phyloP scores from a whole-genome alignment of 2,888 invertebrate genomes.

The Sisyra terminalis region DNA sequence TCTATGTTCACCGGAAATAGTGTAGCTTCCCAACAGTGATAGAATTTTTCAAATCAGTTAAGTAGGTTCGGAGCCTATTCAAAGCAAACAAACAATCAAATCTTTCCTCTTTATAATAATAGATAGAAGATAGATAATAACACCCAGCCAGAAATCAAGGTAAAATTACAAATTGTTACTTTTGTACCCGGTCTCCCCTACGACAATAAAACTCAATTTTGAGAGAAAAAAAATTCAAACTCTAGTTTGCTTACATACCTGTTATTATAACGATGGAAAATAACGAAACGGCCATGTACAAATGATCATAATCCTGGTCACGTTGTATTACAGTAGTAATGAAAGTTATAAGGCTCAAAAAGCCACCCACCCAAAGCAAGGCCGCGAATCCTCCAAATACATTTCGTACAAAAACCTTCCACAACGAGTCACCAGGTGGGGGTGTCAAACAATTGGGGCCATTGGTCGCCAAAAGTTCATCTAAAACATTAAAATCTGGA shows the following conservation, averaged over 20 bases:
- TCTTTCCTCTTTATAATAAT: too few relatives aligned
- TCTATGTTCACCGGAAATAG: too few relatives aligned
- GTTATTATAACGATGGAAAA: conserved; percentile 43
- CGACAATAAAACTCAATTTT: background rate
- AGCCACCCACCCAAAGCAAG: conserved; percentile 41
- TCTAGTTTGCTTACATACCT: conserved; percentile 49
- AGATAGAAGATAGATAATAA: too few relatives aligned
- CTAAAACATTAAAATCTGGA: too few relatives aligned
- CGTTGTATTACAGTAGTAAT: background rate
- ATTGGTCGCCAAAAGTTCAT: conserved; percentile 30
- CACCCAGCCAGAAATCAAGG: too few relatives aligned
- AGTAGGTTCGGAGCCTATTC: too few relatives aligned
- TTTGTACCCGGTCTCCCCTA: too few relatives aligned
- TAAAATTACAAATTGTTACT: too few relatives aligned
- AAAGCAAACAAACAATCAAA: too few relatives aligned
- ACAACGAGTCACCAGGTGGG: conserved; percentile 39
- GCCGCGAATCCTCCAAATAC: conserved; percentile 56
- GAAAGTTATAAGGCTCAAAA: too few relatives aligned
- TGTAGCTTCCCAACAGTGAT: too few relatives aligned
- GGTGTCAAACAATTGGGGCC: conserved; percentile 46
- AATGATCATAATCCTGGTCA: conserved; percentile 31
- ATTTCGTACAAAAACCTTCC: conserved; percentile 44
- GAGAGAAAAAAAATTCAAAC: conserved; percentile 17
- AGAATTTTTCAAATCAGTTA: too few relatives aligned
- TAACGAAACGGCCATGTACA: conserved; percentile 39